Conservation (phyloP, 2,797 vertebrate species). For the Liparis tanakae region DNA sequence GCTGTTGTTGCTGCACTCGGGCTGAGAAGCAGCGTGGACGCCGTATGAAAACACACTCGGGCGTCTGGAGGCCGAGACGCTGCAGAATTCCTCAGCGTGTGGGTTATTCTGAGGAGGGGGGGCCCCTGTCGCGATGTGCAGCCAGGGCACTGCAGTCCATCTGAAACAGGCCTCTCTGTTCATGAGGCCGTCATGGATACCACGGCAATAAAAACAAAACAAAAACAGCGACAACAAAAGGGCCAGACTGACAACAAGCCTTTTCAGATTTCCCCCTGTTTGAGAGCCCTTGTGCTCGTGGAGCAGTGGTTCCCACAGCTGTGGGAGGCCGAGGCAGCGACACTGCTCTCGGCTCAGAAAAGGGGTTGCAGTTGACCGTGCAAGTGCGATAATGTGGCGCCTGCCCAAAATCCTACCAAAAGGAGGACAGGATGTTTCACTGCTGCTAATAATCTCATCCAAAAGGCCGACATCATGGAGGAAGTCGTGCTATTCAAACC, state of each 20-base stretch:
- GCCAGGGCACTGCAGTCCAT: conserved; percentile 59
- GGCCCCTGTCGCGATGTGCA: conserved; percentile 59
- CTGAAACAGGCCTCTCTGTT: conserved; percentile 74
- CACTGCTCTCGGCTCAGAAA: conserved; percentile 17
- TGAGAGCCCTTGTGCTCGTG: conserved; percentile 57
- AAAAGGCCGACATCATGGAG: conserved; percentile 30
- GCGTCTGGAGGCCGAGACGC: conserved; percentile 70
- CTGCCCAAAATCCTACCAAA: conserved; percentile 34
- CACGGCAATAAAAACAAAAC: conserved; percentile 78
- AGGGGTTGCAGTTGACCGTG: conserved; percentile 29
- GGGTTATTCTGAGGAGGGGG: conserved; percentile 69
- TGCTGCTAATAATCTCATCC: conserved; percentile 10
- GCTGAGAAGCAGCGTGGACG: conserved; percentile 46
- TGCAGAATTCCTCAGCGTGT: conserved; percentile 74
- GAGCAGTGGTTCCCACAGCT: conserved; percentile 78
- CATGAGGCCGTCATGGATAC: conserved; percentile 79
- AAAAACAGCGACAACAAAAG: conserved; percentile 76
- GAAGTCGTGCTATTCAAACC: conserved; percentile 62
- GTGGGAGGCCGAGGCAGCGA: conserved; percentile 42
- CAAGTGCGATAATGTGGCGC: conserved; percentile 30
- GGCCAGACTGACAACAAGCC: conserved; percentile 73
- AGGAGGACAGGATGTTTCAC: conserved; percentile 32
- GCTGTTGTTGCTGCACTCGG: conserved; percentile 47
- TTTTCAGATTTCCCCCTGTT: conserved; percentile 69
- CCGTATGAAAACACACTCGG: conserved; percentile 63